These are phyloP conservation scores for Onychomys arenicola DNA, from an alignment of 2,797 vertebrate genomes.

Conservation along the genomic window DNA sequence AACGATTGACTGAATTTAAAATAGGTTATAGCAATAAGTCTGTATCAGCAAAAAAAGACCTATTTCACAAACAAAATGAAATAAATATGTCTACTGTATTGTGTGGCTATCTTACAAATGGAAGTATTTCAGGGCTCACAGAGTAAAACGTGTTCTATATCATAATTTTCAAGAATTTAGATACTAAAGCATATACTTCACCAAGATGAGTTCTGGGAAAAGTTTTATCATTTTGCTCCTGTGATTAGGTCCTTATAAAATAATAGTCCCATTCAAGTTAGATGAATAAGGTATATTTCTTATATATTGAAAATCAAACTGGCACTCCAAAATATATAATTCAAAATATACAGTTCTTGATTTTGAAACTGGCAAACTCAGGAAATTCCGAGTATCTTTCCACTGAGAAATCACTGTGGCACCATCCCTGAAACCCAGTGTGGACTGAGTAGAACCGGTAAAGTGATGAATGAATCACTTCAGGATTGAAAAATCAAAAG, in stretches of 20 bases:
- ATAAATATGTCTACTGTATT: not conserved
- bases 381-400: not conserved
- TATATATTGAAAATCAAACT: not conserved
- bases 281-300: not conserved
- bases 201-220: not conserved
- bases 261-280: not conserved
- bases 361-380: constrained; percentile 15
- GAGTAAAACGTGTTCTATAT: not conserved
- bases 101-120: not conserved
- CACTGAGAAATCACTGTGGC: not conserved
- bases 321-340: not conserved
- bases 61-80: constrained; percentile 45
- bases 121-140: not conserved
- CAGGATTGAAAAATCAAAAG: constrained; percentile 58
- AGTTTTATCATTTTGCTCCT: not conserved
- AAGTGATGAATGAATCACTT: constrained; percentile 48
- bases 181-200: not conserved
- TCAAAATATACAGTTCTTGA: constrained; percentile 3
- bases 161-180: not conserved
- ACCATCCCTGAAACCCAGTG: not conserved
- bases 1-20: constrained; percentile 51
- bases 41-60: not conserved
- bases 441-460: not conserved
- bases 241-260: constrained; percentile 8
- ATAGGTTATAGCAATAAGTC: constrained; percentile 29